Conservation (phyloP, 2,888 invertebrate genomes). For the Drosophila neotestacea region DNA sequence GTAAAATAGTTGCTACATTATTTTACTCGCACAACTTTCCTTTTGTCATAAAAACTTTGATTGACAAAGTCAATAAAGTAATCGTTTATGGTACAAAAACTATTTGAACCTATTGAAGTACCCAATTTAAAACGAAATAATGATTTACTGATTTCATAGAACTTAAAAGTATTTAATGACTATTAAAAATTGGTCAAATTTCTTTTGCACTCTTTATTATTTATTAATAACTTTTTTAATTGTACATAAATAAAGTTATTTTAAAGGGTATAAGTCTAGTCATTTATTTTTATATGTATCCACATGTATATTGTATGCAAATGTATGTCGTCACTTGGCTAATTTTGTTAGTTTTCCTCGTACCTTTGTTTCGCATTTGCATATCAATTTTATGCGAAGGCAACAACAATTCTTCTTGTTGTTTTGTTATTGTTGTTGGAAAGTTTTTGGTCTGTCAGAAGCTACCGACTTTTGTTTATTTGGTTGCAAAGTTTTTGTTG, state of each 20-base stretch:
- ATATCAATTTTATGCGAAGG: conserved; percentile 72
- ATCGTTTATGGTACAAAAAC: no score
- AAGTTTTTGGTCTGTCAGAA: conserved; percentile 48
- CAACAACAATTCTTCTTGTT: conserved; percentile 25
- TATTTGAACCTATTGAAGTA: no score
- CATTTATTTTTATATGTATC: neutral
- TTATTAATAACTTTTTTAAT: neutral
- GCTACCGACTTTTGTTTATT: conserved; percentile 67
- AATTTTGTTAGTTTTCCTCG: conserved; percentile 67
- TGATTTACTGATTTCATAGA: no score
- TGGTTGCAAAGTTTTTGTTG: conserved; percentile 59
- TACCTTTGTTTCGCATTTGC: conserved; percentile 72
- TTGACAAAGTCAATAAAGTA: no score
- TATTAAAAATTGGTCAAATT: no score
- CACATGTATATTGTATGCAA: conserved; percentile 10
- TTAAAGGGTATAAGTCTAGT: neutral
- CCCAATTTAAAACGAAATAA: no score
- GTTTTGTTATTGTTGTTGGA: conserved; percentile 8
- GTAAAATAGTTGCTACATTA: no score
- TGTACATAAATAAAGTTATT: no score
- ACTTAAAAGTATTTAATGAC: no score
- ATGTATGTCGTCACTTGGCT: conserved; percentile 40
- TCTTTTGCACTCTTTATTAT: neutral
- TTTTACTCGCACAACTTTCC: no score
- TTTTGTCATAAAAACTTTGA: no score